Conservation (phyloP, 2,113 vertebrate species). For the Ptilorrhoa leucosticta region DNA sequence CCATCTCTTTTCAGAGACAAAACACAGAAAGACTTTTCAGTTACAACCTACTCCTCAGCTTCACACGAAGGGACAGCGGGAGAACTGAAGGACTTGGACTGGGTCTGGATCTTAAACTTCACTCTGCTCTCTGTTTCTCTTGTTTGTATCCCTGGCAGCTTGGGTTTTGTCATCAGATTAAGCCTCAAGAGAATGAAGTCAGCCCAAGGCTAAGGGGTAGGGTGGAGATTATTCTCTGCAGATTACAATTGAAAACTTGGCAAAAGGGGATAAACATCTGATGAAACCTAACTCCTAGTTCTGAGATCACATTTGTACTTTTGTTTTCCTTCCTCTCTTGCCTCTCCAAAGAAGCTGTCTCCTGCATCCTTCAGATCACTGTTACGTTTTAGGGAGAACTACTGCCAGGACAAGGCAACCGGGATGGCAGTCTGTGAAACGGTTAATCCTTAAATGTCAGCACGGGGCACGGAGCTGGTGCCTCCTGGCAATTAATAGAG, state of each 20-base stretch:
- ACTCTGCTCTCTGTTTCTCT: neutral
- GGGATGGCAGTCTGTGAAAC: neutral
- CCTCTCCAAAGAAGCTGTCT: neutral
- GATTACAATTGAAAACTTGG: neutral
- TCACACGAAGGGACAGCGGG: neutral
- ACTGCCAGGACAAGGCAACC: neutral
- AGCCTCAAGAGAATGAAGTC: neutral
- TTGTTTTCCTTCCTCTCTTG: neutral
- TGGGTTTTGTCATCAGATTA: neutral
- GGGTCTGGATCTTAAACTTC: neutral
- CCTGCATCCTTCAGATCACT: neutral
- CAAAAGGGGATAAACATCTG: neutral
- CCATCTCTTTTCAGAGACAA: neutral
- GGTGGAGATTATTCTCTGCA: neutral
- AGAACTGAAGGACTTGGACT: neutral
- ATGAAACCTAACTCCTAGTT: neutral
- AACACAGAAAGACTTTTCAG: neutral
- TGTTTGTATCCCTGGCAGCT: neutral
- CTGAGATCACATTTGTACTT: neutral
- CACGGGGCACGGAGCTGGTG: rapidly evolving
- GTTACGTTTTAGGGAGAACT: neutral
- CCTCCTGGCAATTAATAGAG: neutral
- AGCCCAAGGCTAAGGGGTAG: neutral
- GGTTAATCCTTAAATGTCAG: neutral
- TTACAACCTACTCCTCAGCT: neutral